Evolutionary conservation across 2,888 invertebrate genomes (phyloP), one percentile per base, ranked within the genome.

Genomic region (Conops quadrifasciatus): DNA sequence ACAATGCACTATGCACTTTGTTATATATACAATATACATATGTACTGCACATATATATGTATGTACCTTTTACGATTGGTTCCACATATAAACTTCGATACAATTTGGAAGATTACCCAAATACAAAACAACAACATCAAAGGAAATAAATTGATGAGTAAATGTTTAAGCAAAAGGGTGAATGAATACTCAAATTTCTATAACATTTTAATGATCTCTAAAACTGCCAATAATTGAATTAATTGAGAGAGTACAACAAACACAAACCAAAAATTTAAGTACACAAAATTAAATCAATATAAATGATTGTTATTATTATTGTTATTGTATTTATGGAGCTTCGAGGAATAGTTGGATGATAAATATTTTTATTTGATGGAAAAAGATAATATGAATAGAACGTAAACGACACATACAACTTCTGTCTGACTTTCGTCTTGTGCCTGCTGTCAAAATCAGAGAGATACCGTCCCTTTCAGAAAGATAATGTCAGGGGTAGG

Each of bases 401-500:
- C n/a, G 59, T 59, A n/a, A 7, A 21, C n/a, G 7, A 24, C 30
- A 21, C 36, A 36, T 62, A n/a, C n/a, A n/a, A n/a, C n/a, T n/a
- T n/a, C n/a, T n/a, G n/a, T 43, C 43, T n/a, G 43, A 62, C 13
- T 11, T 36, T n/a, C 13, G 5, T 53, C 2, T 5, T 53, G 11
- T 21, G 53, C 13, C 4, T 15, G 15, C 53, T 21, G 36, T 21
- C 60, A 62, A 62, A 62, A 36, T 62, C 60, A 43, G 43, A 36
- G 36, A 30, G 16, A 60, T n/a, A 24, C 21, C 56, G 13, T 19
- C 21, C n/a, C 15, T 16, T 5, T 15, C 28, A 11, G 16, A 36
- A 16, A 11, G 19, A 1, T 30, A 1, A 28, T 28, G 2, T 60
- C 16, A 60, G 59, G 59, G 4, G n/a, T n/a, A n/a, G n/a, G n/a